These are phyloP conservation scores for Dipodomys stephensi DNA, from an alignment of 2,113 vertebrate species.

Conservation along the genomic window DNA sequence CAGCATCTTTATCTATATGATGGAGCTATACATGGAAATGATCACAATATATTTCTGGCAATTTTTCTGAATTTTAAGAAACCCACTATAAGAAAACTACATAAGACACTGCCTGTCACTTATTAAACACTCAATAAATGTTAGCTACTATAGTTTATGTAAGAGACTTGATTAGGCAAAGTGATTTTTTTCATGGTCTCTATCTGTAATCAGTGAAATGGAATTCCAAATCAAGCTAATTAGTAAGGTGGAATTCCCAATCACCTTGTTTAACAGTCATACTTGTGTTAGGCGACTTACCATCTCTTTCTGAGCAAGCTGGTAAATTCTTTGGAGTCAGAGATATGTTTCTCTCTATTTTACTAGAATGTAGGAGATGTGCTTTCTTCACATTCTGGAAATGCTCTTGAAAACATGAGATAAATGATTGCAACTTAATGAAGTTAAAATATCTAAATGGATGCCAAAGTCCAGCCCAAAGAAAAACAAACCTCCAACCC, in stretches of 20 bases:
- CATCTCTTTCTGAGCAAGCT: not conserved
- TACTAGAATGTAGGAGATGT: not conserved
- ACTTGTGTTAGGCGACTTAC: not conserved
- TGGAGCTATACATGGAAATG: not conserved
- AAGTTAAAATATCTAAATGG: conserved; percentile 39
- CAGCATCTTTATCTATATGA: not conserved
- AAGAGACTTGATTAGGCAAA: not conserved
- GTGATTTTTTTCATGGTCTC: not conserved
- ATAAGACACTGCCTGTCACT: not conserved
- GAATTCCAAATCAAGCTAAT: not conserved
- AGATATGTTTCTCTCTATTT: not conserved
- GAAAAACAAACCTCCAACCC: not conserved
- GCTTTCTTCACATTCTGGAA: not conserved
- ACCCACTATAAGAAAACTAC: not conserved
- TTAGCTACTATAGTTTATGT: not conserved
- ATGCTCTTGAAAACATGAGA: not conserved
- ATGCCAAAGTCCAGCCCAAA: conserved; percentile 29
- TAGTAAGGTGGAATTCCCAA: not conserved
- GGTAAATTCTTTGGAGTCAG: not conserved
- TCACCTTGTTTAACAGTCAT: no score
- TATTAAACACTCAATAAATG: not conserved
- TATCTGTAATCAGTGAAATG: not conserved
- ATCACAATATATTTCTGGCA: not conserved
- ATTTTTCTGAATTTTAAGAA: not conserved
- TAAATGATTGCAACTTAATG: not conserved